Evolutionary conservation across 2,797 vertebrate species (phyloP).

Genomic region (Neolamprologus multifasciatus): DNA sequence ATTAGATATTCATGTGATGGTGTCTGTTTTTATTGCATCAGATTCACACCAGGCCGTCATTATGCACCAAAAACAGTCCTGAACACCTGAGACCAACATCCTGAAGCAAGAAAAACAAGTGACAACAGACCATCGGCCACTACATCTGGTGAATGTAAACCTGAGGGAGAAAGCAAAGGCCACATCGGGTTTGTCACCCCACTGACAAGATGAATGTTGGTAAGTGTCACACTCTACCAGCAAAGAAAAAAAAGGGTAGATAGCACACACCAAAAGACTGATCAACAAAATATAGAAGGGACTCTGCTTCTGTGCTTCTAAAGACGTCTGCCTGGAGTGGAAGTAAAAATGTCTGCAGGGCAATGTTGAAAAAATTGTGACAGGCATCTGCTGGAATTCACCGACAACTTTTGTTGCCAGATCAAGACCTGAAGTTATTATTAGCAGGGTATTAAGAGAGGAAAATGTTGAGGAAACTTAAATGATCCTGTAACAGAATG

Average conservation of each 20-base stretch:
- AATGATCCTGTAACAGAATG: neutral
- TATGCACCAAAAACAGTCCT: neutral
- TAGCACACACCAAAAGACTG: neutral
- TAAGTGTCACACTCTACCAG: neutral
- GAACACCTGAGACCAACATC: neutral
- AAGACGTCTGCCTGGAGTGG: neutral
- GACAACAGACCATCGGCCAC: neutral
- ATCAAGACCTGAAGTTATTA: neutral
- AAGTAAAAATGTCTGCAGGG: neutral
- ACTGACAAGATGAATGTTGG: rapidly evolving
- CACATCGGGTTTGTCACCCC: neutral
- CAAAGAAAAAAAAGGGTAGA: neutral
- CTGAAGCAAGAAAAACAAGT: neutral
- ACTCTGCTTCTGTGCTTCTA: neutral
- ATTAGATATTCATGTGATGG: neutral
- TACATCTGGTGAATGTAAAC: neutral
- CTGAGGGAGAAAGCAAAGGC: neutral
- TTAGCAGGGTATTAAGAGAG: neutral
- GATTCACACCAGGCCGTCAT: neutral
- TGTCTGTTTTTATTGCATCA: neutral
- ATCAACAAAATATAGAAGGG: neutral
- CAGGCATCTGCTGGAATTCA: neutral
- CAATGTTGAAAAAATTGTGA: neutral
- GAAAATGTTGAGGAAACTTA: neutral
- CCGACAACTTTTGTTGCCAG: neutral